Percentiles rank a stretch among this genome's conserved stretches.
Evolutionary conservation across 2,113 vertebrate genomes (phyloP).

Genomic region (Toxotes chatareus): DNA sequence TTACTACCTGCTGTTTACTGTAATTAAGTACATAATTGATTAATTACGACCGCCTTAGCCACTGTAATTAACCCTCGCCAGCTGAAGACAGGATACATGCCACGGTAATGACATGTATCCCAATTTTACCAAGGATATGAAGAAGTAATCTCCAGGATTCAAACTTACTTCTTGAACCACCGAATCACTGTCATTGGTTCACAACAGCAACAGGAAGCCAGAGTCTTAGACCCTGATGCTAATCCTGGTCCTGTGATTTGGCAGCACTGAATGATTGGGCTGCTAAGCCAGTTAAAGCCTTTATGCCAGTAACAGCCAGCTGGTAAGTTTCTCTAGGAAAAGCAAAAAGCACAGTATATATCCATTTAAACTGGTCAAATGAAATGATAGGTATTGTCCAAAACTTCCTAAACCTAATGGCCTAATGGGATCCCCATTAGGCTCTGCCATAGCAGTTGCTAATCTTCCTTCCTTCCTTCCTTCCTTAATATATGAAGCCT

Average conservation of each 20-base stretch:
- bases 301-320: slow-evolving; percentile 39
- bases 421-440: too few species aligned
- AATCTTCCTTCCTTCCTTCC: not conserved
- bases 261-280: slow-evolving; percentile 59
- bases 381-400: not conserved
- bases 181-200: slow-evolving; percentile 15
- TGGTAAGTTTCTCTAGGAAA: slow-evolving; percentile 34
- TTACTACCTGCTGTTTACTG: not conserved
- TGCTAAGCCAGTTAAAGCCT: slow-evolving; percentile 71
- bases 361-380: not conserved
- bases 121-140: not conserved
- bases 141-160: not conserved
- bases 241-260: slow-evolving; percentile 81
- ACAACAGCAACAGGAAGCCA: slow-evolving; percentile 46
- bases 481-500: too few species aligned
- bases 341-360: not conserved
- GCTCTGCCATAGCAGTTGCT: not conserved
- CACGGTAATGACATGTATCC: too few species aligned
- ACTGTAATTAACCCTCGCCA: not conserved
- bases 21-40: not conserved
- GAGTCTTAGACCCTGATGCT: slow-evolving; percentile 67
- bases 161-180: not conserved
- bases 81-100: not conserved
- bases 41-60: not conserved
- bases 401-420: not conserved